Percentiles rank a stretch among this genome's conserved stretches.
Evolutionary conservation across 2,797 vertebrate genomes (phyloP).

Genomic region (Ispidina lecontei): DNA sequence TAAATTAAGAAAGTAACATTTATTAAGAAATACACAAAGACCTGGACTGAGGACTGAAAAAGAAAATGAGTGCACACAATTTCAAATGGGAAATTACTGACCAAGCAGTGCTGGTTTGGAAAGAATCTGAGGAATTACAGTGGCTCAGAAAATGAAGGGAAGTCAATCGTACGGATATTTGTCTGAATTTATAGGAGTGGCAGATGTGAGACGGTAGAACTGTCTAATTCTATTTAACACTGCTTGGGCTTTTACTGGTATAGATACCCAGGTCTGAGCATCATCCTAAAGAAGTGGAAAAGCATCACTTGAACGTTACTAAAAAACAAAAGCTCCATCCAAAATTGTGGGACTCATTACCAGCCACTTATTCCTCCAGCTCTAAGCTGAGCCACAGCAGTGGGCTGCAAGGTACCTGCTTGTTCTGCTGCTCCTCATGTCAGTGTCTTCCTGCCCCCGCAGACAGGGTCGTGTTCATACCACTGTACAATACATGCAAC

Average conservation of each 20-base stretch:
- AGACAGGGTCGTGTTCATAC: neutral
- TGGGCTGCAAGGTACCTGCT: neutral
- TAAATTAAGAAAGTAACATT: neutral
- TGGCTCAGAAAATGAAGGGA: neutral
- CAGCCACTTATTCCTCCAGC: neutral
- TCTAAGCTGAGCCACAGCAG: neutral
- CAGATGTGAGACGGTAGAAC: neutral
- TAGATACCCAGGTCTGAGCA: neutral
- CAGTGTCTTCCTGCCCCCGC: neutral
- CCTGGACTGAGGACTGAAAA: neutral
- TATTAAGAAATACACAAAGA: neutral
- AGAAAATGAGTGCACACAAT: neutral
- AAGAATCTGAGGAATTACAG: neutral
- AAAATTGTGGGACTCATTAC: neutral
- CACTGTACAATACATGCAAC: neutral
- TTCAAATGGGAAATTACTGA: neutral
- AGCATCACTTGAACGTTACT: neutral
- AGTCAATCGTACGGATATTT: neutral
- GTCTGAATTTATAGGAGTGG: neutral
- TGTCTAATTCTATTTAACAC: neutral
- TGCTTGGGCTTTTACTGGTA: neutral
- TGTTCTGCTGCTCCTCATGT: neutral
- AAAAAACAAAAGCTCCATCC: neutral
- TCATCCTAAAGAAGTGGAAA: neutral
- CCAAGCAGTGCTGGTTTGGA: neutral